Conservation (phyloP, 2,888 invertebrate species). For the Molanna angustata region DNA sequence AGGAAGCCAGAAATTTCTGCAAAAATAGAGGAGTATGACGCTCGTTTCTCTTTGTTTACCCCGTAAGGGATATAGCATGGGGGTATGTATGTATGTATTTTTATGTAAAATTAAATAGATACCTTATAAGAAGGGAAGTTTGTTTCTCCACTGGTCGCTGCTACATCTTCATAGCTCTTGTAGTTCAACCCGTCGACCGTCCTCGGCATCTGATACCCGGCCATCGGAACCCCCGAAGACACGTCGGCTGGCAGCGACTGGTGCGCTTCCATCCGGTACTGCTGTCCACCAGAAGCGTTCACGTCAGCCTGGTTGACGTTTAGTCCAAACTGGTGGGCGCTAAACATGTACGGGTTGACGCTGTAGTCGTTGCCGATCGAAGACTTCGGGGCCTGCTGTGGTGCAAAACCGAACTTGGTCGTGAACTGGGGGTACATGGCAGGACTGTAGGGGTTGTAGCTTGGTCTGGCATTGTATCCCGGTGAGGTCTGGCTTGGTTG, state of each 20-base stretch:
- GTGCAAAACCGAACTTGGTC: constrained; percentile 13
- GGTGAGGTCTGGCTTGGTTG: neutral
- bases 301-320: neutral
- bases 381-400: constrained; percentile 8
- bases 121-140: too few relatives aligned
- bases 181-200: constrained; percentile 17
- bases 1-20: too few relatives aligned
- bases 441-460: constrained; percentile 8
- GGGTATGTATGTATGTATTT: too few relatives aligned
- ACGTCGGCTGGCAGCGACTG: neutral
- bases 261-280: neutral
- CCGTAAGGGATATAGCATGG: too few relatives aligned
- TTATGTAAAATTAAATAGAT: too few relatives aligned
- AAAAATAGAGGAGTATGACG: too few relatives aligned
- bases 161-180: neutral
- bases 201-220: constrained; percentile 37
- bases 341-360: constrained; percentile 6
- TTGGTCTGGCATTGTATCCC: neutral
- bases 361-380: constrained; percentile 13
- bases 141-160: too few relatives aligned
- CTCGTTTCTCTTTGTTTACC: too few relatives aligned
- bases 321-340: neutral
- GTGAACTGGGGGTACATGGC: constrained; percentile 23
- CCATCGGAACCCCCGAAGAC: constrained; percentile 1
- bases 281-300: neutral